Base-by-base conservation (phyloP, 2,888 invertebrate genomes). In the Uropetala carovei region DNA sequence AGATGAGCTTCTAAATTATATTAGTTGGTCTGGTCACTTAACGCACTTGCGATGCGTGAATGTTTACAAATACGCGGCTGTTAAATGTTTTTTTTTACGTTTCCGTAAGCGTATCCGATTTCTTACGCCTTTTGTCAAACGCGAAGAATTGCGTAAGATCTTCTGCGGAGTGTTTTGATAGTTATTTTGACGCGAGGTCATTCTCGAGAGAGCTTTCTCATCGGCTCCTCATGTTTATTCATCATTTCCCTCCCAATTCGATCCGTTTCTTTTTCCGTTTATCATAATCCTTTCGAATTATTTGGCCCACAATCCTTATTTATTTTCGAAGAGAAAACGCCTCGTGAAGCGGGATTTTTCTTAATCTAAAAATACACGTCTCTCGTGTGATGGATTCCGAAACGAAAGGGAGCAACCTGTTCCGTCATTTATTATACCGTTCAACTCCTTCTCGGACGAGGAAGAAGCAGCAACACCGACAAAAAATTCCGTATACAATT, bases 391-490 rank as follows among this genome's bases (percentile, higher is more conserved):
- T 89, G 89, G 89, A 89, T 64, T 68, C 64, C 89, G 64, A 60
- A 86, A 27, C 11, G 86, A 86, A 64, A 64, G 64, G 89, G 43
- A 27, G n/a, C 43, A n/a, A n/a, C 43, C 64, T 64, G 86, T 89
- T 68, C 43, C 89, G 56, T 89, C 89, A 89, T 89, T 89, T 89
- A 89, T 89, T 89, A 89, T 89, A 89, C 89, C 89, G 64, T 89
- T 89, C 64, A 30, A 64, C 64, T 89, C 89, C 64, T 43, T 64
- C 43, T 89, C 60, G 89, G 89, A 64, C 64, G 64, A 64, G 64
- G 64, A 68, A 43, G 16, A 43, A 64, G 60, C 75, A 27, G 75
- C 22, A 43, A 86, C 16, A 30, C 16, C 3, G 13, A 56, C 83
- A 57, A 64, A 64, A 64, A 64, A 64, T 43, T n/a, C 75, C 64